A percentile compares a stretch with the other conserved stretches of the same genome.
Evolutionary conservation across 2,113 vertebrate genomes (phyloP).

Genomic region (Amblyopsis rosae): DNA sequence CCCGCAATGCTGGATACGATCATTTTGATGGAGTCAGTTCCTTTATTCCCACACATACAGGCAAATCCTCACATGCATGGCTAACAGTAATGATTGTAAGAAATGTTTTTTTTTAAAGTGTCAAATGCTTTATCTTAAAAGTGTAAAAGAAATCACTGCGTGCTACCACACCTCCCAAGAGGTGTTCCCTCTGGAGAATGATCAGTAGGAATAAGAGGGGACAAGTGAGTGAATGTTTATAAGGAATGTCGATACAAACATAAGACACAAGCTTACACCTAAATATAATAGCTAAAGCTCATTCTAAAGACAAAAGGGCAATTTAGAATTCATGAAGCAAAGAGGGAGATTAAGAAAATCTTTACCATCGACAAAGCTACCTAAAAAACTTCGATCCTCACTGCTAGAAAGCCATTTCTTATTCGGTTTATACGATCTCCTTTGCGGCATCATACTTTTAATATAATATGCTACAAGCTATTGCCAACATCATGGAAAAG

Average conservation of each 20-base stretch:
- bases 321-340: constrained; percentile 35
- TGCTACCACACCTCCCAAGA: constrained; percentile 12
- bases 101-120: constrained; percentile 43
- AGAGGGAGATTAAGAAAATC: constrained; percentile 23
- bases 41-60: not conserved
- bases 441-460: no score
- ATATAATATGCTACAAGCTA: not conserved
- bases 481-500: not conserved
- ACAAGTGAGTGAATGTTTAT: constrained; percentile 7
- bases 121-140: constrained; percentile 43
- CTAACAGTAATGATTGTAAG: constrained; percentile 33
- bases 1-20: not conserved
- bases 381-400: constrained; percentile 2
- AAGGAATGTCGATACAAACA: constrained; percentile 49
- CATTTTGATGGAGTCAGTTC: no score
- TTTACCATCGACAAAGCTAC: not conserved
- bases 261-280: not conserved
- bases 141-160: constrained; percentile 9
- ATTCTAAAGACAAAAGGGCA: constrained; percentile 37
- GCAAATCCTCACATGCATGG: constrained; percentile 8
- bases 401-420: not conserved
- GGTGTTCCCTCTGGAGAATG: constrained; percentile 1
- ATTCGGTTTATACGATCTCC: no score
- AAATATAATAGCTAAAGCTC: constrained; percentile 5
- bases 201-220: constrained; percentile 18